These are phyloP conservation scores for Antidorcas marsupialis DNA, from an alignment of 2,113 vertebrate species.

Conservation along the genomic window DNA sequence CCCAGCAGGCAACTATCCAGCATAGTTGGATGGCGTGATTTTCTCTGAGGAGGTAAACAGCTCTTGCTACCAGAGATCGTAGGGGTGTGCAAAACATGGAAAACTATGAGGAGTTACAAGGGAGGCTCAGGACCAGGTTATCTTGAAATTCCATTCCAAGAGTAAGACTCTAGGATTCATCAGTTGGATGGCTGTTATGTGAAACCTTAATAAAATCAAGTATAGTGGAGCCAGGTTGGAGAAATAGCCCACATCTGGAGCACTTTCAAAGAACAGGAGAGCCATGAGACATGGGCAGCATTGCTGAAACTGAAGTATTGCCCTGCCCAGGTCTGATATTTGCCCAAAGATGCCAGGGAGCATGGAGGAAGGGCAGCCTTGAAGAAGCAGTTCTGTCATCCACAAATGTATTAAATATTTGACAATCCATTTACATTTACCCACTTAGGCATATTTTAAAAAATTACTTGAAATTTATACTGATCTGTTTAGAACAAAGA, in stretches of 20 bases:
- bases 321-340: not conserved
- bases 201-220: not conserved
- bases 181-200: not conserved
- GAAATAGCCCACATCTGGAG: not conserved
- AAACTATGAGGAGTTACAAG: not conserved
- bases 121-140: not conserved
- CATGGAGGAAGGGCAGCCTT: not conserved
- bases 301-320: not conserved
- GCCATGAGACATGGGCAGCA: not conserved
- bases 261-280: not conserved
- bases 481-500: slow-evolving; percentile 21
- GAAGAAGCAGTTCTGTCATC: not conserved
- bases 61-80: not conserved
- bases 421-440: not conserved
- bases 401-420: not conserved
- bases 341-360: not conserved
- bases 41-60: not conserved
- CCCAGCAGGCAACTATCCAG: not conserved
- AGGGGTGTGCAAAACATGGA: not conserved
- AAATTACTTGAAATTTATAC: slow-evolving; percentile 16
- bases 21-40: not conserved
- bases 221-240: not conserved
- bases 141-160: not conserved
- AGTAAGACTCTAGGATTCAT: not conserved
- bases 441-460: not conserved